A percentile compares a stretch with the other conserved stretches of the same genome.
Evolutionary conservation across 2,888 invertebrate species (phyloP).

Genomic region (Stegophylla sp.): DNA sequence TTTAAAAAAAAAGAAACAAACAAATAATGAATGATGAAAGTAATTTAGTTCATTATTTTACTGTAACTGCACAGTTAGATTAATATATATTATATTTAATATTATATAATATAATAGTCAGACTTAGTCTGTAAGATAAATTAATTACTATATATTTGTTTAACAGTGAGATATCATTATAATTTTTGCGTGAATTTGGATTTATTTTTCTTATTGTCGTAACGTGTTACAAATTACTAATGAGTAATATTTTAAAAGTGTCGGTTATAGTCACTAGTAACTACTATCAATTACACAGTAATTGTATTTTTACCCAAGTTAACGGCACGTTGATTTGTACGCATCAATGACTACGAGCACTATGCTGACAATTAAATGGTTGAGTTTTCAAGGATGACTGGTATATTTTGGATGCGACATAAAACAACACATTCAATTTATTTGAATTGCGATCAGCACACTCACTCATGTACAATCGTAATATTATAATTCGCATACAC

Average conservation of each 20-base stretch:
- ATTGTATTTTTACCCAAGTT: constrained; percentile 4
- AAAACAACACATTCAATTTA: not conserved
- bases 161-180: not conserved
- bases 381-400: constrained; percentile 27
- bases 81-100: too few relatives aligned
- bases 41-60: too few relatives aligned
- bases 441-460: too few relatives aligned
- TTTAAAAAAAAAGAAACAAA: too few relatives aligned
- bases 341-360: not conserved
- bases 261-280: not conserved
- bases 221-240: not conserved
- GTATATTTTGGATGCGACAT: not conserved
- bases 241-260: too few relatives aligned
- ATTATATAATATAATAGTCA: too few relatives aligned
- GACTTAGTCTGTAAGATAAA: too few relatives aligned
- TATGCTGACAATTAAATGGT: not conserved
- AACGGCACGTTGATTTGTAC: not conserved
- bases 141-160: too few relatives aligned
- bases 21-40: too few relatives aligned
- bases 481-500: too few relatives aligned
- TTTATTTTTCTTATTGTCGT: not conserved
- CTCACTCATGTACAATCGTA: too few relatives aligned
- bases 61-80: too few relatives aligned
- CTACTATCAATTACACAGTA: not conserved
- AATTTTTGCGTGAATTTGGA: not conserved